These are phyloP conservation scores for Mythimna ferrago DNA, from an alignment of 2,888 invertebrate genomes.

Conservation along the genomic window DNA sequence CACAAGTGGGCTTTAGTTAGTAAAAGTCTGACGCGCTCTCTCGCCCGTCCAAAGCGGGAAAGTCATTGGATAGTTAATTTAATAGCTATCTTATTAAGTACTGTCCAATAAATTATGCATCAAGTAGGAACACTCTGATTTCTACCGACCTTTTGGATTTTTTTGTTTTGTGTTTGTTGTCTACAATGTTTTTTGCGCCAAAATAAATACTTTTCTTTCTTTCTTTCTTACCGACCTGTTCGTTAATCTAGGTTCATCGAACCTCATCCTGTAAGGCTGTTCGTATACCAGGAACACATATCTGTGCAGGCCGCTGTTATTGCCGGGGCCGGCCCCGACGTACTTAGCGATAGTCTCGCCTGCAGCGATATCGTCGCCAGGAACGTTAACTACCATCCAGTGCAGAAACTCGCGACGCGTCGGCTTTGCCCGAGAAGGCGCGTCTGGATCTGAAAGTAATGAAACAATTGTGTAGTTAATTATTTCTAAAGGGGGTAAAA, in stretches of 20 bases:
- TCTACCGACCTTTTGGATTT: constrained; percentile 72
- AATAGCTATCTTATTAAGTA: too few species aligned
- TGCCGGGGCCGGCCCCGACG: constrained; percentile 89
- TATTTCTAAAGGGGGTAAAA: too few species aligned
- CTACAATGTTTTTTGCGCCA: too few species aligned
- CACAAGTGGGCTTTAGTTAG: too few species aligned
- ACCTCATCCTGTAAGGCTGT: constrained; percentile 90
- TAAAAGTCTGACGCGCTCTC: too few species aligned
- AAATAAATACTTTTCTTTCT: too few species aligned
- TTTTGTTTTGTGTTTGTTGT: too few species aligned
- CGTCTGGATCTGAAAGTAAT: constrained; percentile 41
- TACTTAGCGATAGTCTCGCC: constrained; percentile 49
- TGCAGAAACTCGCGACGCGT: constrained; percentile 54
- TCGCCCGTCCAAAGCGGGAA: too few species aligned
- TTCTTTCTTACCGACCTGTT: constrained; percentile 78
- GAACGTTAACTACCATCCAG: constrained; percentile 65
- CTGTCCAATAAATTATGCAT: too few species aligned
- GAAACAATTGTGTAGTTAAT: too few species aligned
- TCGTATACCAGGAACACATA: constrained; percentile 94
- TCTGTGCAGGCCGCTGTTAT: constrained; percentile 93
- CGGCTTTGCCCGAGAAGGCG: constrained; percentile 51
- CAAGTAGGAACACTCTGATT: too few species aligned
- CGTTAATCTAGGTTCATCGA: constrained; percentile 87
- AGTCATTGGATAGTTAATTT: too few species aligned
- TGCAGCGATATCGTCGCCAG: constrained; percentile 29